A percentile compares a stretch with the other conserved stretches of the same genome.
Conservation (phyloP, 2,888 invertebrate genomes). For the Mythimna lalbum region DNA sequence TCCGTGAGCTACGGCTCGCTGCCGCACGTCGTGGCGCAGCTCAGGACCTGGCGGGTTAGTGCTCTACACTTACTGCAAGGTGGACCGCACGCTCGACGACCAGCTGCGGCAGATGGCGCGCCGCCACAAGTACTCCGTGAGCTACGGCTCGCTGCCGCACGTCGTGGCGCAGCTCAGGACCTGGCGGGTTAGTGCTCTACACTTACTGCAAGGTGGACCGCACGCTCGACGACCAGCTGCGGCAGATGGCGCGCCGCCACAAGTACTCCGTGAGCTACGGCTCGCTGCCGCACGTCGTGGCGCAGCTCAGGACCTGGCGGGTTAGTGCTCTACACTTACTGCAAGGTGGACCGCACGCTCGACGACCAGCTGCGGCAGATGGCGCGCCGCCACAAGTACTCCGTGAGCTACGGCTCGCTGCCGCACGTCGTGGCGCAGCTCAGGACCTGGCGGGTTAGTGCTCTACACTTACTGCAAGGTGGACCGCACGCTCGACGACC, state of each 20-base stretch:
- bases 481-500: constrained; percentile 83
- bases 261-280: constrained; percentile 79
- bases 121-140: constrained; percentile 81
- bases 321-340: too few relatives aligned
- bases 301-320: constrained; percentile 81
- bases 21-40: constrained; percentile 77
- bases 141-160: constrained; percentile 75
- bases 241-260: constrained; percentile 84
- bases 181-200: too few relatives aligned
- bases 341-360: constrained; percentile 82
- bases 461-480: too few relatives aligned
- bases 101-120: constrained; percentile 83
- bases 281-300: constrained; percentile 74
- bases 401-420: constrained; percentile 72
- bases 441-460: constrained; percentile 81
- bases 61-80: too few relatives aligned
- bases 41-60: constrained; percentile 83
- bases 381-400: constrained; percentile 85
- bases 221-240: constrained; percentile 83
- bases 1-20: constrained; percentile 73
- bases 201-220: constrained; percentile 83
- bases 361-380: constrained; percentile 84
- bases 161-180: constrained; percentile 76
- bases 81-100: constrained; percentile 84
- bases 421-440: constrained; percentile 79